Evolutionary conservation across 1,140 invertebrate species (phyloP), one percentile per base, ranked within the genome.

Genomic region (Drosophila parvula): DNA sequence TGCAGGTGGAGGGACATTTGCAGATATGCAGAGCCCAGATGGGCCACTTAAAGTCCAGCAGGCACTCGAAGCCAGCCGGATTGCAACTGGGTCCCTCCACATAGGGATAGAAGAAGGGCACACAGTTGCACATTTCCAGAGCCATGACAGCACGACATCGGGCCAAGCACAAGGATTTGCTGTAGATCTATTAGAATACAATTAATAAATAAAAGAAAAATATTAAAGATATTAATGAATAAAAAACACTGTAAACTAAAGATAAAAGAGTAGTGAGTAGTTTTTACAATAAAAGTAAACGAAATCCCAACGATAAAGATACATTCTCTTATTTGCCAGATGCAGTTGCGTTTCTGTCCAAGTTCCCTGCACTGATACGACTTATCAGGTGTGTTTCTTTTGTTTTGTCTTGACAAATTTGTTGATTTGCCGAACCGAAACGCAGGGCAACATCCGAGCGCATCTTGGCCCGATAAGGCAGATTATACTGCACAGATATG

Each of bases 21-120:
- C 91, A 92, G 43, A 91, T 91, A 40, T 92, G 86, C 8, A 92
- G 30, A 0, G 88, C 91, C 88, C 91, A 92, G 36, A 91, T 84
- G n/a, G 91, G 91, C 91, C 91, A 92, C 41, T 91, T 91, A 14
- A 92, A 91, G 27, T 92, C 90, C 41, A 91, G 38, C 0, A 92
- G 70, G 28, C 91, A 92, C 48, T 91, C 90, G 34, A 92, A 92
- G 7, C 91, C 91, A 27, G 82, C 82, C 11, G 91, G 90, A 80
- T 81, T 91, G 16, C 91, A 92, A 40, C 78, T 81, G 3, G 82
- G 78, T 7, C 90, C 91, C 3, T 84, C 63, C 16, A 91, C 78
- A 76, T 91, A 92, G 0, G 80, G 78, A 70, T 92, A 92, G 40
- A 92, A 92, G 30, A 91, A 91, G 12, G 91, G 91, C 41, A 91